Conservation (phyloP, 2,797 vertebrate genomes). For the Pempheris klunzingeri region DNA sequence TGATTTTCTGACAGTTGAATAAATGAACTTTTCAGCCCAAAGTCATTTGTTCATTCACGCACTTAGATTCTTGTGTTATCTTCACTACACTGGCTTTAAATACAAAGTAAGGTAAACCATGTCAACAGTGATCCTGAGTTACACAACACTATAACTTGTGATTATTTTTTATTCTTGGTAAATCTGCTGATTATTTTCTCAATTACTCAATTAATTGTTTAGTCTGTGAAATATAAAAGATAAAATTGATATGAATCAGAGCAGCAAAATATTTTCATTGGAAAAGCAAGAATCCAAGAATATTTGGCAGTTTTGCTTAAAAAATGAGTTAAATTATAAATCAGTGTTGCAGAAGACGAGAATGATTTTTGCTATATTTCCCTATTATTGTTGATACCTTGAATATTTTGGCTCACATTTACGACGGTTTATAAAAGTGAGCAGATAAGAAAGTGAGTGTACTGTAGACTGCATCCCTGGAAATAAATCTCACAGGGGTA, state of each 20-base stretch:
- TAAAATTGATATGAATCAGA: neutral
- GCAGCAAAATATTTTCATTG: neutral
- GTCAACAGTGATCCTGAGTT: too few species aligned
- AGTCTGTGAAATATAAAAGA: neutral
- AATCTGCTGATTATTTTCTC: too few species aligned
- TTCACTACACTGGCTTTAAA: too few species aligned
- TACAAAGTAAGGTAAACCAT: too few species aligned
- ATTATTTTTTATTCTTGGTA: too few species aligned
- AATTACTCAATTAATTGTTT: neutral
- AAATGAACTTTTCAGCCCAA: neutral
- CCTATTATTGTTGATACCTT: neutral
- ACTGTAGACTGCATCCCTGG: neutral
- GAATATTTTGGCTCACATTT: neutral
- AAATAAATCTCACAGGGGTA: constrained; percentile 2
- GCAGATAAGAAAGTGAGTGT: constrained; percentile 6
- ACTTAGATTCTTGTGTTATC: neutral
- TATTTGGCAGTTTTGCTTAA: neutral
- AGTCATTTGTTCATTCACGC: neutral
- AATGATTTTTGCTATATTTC: too few species aligned
- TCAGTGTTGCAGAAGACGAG: too few species aligned
- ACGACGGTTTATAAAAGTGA: neutral
- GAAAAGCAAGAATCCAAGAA: neutral
- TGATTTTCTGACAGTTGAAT: neutral
- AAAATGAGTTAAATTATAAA: neutral
- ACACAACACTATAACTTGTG: too few species aligned